These are phyloP conservation scores for Leptocoma aspasia DNA, from an alignment of 2,113 vertebrate species.

Conservation along the genomic window DNA sequence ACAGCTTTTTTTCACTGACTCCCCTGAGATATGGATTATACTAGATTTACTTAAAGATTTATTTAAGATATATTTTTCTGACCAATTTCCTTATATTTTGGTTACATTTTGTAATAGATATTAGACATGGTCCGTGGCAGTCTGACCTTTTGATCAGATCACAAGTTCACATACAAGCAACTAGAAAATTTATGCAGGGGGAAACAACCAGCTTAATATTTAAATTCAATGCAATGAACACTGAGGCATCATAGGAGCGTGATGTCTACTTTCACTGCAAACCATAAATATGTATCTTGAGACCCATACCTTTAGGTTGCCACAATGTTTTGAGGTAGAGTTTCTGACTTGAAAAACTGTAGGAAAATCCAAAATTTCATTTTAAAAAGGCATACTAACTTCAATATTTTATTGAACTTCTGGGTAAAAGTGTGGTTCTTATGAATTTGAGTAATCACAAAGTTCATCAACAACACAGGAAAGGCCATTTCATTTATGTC, in stretches of 20 bases:
- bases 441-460: not conserved
- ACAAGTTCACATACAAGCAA: not conserved
- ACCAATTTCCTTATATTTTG: not conserved
- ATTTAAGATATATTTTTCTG: not conserved
- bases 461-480: not conserved
- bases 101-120: not conserved
- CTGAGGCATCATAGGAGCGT: not conserved
- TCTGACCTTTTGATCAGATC: not conserved
- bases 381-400: not conserved
- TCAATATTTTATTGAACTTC: not conserved
- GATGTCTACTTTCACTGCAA: not conserved
- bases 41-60: not conserved
- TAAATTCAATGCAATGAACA: not conserved
- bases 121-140: not conserved
- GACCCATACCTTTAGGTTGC: not conserved
- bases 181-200: not conserved
- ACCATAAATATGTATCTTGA: not conserved
- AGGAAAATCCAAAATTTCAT: not conserved
- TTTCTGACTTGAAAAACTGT: not conserved
- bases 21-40: not conserved
- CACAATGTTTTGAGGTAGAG: not conserved
- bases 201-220: not conserved
- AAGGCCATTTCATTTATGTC: not conserved
- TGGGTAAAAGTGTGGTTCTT: not conserved
- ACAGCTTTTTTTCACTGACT: not conserved